Percentiles rank a stretch among this genome's conserved stretches.
phyloP scores from a whole-genome alignment of 2,113 vertebrate genomes.

The Galemys pyrenaicus region DNA sequence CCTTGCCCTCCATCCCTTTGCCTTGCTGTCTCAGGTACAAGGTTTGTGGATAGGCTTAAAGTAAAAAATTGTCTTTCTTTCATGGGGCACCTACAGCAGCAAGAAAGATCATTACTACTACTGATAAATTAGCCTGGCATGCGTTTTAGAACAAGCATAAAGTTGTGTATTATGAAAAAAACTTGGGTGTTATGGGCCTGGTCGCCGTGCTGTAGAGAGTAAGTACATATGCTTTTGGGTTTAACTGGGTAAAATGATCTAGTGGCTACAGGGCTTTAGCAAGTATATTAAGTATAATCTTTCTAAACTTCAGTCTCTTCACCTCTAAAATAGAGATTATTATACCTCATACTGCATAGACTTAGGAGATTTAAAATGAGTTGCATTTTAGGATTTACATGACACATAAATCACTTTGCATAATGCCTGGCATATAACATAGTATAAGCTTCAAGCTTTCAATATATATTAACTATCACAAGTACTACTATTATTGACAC shows the following conservation, averaged over 20 bases:
- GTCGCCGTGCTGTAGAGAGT: not conserved
- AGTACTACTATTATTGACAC: not conserved
- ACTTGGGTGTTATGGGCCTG: not conserved
- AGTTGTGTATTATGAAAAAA: not conserved
- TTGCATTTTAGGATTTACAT: not conserved
- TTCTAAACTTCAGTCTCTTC: not conserved
- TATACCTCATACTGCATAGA: not conserved
- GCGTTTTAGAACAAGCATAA: conserved; percentile 8
- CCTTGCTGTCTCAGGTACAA: conserved; percentile 2
- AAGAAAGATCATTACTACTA: not conserved
- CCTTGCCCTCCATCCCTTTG: not conserved
- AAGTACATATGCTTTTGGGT: not conserved
- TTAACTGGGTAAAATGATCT: not conserved
- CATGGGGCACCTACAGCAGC: not conserved
- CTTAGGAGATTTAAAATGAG: not conserved
- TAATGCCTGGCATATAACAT: not conserved
- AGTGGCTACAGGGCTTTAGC: not conserved
- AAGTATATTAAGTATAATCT: not conserved
- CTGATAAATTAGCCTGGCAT: not conserved
- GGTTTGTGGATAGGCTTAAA: not conserved
- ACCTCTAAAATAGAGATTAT: conserved; percentile 2
- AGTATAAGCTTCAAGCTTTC: not conserved
- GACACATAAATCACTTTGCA: conserved; percentile 24
- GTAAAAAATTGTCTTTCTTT: not conserved
- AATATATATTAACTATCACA: not conserved